Evolutionary conservation across 92 coral and sea anemone species (phyloP), one percentile per base, ranked within the genome.

Genomic region (Siderastrea siderea): DNA sequence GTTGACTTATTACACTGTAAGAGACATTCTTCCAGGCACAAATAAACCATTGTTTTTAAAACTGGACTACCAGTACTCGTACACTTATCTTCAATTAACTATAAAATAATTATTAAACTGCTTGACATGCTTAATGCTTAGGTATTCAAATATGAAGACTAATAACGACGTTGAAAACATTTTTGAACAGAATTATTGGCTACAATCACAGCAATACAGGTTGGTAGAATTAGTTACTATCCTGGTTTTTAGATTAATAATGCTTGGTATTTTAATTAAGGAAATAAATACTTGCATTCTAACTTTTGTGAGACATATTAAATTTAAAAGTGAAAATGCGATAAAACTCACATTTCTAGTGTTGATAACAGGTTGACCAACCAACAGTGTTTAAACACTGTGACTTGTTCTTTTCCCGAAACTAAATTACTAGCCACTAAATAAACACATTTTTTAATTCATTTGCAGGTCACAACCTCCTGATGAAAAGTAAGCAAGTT

Each of bases 401-500:
- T 3, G 10, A 12, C n/a, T 11, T 45, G 16, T 71, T 13, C 16
- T 10, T 51, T 72, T 72, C 38, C 38, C 2, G n/a, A 46, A 16
- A 49, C 71, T 63, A 26, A 13, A 61, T 5, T 14, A 61, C 3
- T 60, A 16, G 15, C 15, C 1, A 43, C 10, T 26, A 14, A 58
- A 5, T 19, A 47, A 58, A 10, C 15, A 46, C 43, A 64, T 51
- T 67, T 66, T 67, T 14, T 80, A 15, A 5, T 68, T 67, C 9
- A 11, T 51, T 44, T 73, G 75, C 55, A 93, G 96, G 71, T 58
- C 90, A 52, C 92, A 90, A 75, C 94, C 92, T 48, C 94, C 90
- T 53, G 92, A 93, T 87, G 96, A 93, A 75, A 90, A 81, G 96
- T 93, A 60, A 87, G 96, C 75, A 59, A 79, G 89, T 6, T 11